These are phyloP conservation scores for Gobio occitaniae DNA, from an alignment of 2,797 vertebrate genomes.

Conservation along the genomic window DNA sequence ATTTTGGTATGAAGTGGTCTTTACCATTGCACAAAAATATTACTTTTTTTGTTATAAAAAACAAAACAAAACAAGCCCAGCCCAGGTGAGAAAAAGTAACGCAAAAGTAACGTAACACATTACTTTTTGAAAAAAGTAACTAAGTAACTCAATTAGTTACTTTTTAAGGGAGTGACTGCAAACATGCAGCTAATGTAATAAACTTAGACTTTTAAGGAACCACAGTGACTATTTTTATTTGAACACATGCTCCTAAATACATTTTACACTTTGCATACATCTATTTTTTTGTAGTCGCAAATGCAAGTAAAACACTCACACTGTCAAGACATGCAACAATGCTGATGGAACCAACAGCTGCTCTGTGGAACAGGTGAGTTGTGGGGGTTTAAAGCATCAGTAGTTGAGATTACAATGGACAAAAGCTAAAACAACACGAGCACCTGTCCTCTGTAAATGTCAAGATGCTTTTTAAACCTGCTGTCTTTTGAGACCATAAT, in stretches of 20 bases:
- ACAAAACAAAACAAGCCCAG: no score
- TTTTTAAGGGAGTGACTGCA: no score
- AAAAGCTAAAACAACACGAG: conserved; percentile 70
- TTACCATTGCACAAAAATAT: no score
- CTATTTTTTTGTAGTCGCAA: neutral
- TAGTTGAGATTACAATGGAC: conserved; percentile 67
- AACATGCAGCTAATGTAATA: neutral
- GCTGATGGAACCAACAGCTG: conserved; percentile 69
- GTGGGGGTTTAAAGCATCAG: conserved; percentile 71
- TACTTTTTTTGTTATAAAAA: no score
- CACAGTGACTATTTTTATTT: neutral
- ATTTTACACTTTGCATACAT: neutral
- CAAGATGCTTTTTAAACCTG: neutral
- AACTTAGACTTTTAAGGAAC: neutral
- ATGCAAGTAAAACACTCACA: neutral
- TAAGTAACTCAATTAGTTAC: no score
- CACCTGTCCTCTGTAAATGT: conserved; percentile 16
- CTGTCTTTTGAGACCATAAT: neutral
- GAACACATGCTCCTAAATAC: neutral
- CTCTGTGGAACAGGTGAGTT: conserved; percentile 73
- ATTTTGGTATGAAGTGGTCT: no score
- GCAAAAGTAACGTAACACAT: no score
- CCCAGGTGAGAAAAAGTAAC: no score
- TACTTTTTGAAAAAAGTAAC: no score
- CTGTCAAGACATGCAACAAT: neutral